phyloP scores from a whole-genome alignment of 2,888 invertebrate genomes.

The Heliconius cydno region DNA sequence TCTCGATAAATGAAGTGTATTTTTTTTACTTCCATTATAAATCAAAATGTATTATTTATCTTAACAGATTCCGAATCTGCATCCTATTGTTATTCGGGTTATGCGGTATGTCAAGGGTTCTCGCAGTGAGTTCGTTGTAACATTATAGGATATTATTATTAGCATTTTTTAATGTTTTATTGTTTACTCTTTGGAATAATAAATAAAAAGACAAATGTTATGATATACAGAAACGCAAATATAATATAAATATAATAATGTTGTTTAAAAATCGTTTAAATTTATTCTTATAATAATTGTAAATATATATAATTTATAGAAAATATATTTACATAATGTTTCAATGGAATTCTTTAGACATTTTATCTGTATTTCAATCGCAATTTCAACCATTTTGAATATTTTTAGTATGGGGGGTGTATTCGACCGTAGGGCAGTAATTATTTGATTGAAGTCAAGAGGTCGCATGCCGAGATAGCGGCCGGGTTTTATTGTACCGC shows the following conservation, averaged over 20 bases:
- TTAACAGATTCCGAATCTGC: constrained; percentile 82
- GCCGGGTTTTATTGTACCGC: constrained; percentile 67
- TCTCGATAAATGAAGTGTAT: constrained; percentile 82
- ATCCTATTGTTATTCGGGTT: constrained; percentile 82
- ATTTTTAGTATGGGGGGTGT: constrained; percentile 72
- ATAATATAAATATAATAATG: background rate
- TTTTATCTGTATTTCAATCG: constrained; percentile 71
- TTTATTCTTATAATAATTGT: background rate
- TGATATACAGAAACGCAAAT: background rate
- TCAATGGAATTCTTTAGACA: constrained; percentile 41
- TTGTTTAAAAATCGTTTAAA: background rate
- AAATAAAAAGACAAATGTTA: constrained; percentile 1
- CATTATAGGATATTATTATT: constrained; percentile 60
- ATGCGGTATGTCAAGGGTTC: constrained; percentile 83
- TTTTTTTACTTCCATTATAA: constrained; percentile 82
- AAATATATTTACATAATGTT: background rate
- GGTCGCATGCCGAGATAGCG: constrained; percentile 79
- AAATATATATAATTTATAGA: background rate
- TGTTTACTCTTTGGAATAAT: constrained; percentile 11
- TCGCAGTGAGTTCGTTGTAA: constrained; percentile 66
- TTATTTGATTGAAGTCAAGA: constrained; percentile 83
- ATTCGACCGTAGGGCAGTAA: constrained; percentile 81
- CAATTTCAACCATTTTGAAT: constrained; percentile 78
- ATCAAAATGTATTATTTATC: constrained; percentile 84
- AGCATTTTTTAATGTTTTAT: constrained; percentile 37